Base-by-base conservation (phyloP, 2,888 invertebrate species). In the Amiota mariae region DNA sequence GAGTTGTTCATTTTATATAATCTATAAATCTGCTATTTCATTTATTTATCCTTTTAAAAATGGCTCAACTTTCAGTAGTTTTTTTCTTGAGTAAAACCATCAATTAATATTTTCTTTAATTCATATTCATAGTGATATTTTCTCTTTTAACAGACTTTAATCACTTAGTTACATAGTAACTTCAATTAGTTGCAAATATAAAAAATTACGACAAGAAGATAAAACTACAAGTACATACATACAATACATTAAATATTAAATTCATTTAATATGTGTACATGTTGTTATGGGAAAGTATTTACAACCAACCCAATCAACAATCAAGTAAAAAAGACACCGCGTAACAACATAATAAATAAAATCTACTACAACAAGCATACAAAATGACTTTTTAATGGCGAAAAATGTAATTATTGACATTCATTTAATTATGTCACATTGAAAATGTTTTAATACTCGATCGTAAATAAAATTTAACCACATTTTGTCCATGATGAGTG, bases 381-480 rank as follows among this genome's bases (percentile, higher is more conserved):
- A 77, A 80, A 80, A 68, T 78, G 75, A 77, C 77, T 78, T 77
- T 78, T 76, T 79, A 80, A 79, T 79, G 80, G 75, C 77, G 74
- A 75, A 80, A 80, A 80, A 68, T 79, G 77, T 78, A 79, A 78
- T 80, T 79, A 80, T 80, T 78, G 78, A 77, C 78, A 77, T 77
- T 77, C 76, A 77, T 76, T 79, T 75, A 80, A 80, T 80, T 80
- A 77, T 75, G 77, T 75, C 73, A 75, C 73, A 64, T 71, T 70
- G 66, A 70, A 73, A 73, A 66, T 71, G 72, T 56, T 68, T 24
- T 51, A 68, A 36, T 36, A 36, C 36, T 36, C 6, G 36, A 6
- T 36, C 36, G 36, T 68, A 24, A 68, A 68, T 68, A 24, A 68
- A 68, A 47, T 54, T 68, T 68, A 63, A 59, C 59, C 15, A 59